A percentile compares a stretch with the other conserved stretches of the same genome.
These are phyloP conservation scores for Jacana jacana DNA, from an alignment of 2,113 vertebrate genomes.

Conservation along the genomic window DNA sequence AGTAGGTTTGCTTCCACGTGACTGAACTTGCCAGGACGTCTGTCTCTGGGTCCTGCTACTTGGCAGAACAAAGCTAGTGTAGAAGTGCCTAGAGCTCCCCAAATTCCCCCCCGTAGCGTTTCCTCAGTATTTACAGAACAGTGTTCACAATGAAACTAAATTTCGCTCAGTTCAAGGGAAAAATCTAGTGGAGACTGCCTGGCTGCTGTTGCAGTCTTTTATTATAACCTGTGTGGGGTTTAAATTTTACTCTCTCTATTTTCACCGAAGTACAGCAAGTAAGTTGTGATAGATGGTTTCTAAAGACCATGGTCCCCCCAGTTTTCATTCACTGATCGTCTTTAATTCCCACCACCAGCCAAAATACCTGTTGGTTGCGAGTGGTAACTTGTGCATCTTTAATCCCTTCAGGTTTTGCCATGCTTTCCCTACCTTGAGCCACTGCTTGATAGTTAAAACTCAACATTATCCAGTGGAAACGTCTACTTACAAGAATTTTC, in stretches of 20 bases:
- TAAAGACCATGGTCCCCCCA: not conserved
- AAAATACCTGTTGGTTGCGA: not conserved
- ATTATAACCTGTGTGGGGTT: not conserved
- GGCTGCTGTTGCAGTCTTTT: not conserved
- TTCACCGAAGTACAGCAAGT: not conserved
- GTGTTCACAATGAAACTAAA: not conserved
- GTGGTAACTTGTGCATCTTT: not conserved
- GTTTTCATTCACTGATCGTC: not conserved
- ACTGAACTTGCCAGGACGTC: not conserved
- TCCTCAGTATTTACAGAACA: not conserved
- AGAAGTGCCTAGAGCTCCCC: rapidly evolving
- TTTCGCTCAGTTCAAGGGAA: not conserved
- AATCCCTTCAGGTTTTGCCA: not conserved
- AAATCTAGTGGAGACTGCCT: not conserved
- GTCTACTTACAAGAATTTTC: not conserved
- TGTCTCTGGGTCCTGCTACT: not conserved
- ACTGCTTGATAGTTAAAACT: not conserved
- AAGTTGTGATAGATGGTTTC: not conserved
- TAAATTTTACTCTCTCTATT: not conserved
- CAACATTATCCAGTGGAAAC: not conserved
- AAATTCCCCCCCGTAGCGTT: not conserved
- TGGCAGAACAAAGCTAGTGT: not conserved
- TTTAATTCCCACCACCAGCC: not conserved
- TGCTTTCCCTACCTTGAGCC: not conserved
- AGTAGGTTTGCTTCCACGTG: not conserved